A percentile compares a stretch with the other conserved stretches of the same genome.
These are phyloP conservation scores for Micromesistius poutassou DNA, from an alignment of 2,797 vertebrate genomes.

Conservation along the genomic window DNA sequence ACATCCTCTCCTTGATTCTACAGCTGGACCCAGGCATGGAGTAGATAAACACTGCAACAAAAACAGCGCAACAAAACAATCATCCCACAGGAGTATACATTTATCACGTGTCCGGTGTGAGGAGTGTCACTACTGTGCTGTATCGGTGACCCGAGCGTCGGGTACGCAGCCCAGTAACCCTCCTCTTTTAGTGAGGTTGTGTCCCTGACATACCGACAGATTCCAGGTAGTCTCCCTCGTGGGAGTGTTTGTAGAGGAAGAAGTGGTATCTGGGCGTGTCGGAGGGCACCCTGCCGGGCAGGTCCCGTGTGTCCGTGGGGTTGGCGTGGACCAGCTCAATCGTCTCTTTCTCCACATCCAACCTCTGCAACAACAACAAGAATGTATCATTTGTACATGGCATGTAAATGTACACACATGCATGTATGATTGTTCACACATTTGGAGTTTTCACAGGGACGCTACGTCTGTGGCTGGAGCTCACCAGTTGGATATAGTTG, in stretches of 20 bases:
- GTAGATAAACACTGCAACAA: conserved; percentile 90
- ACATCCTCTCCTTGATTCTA: conserved; percentile 96
- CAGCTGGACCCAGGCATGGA: conserved; percentile 98
- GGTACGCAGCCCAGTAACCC: background rate
- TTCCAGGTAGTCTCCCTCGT: conserved; percentile 91
- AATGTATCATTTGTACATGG: background rate
- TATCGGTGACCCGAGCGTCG: background rate
- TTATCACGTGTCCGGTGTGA: background rate
- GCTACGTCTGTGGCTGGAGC: conserved; percentile 25
- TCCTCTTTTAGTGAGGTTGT: background rate
- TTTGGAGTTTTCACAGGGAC: background rate
- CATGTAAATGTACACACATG: background rate
- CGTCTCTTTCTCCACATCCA: conserved; percentile 90
- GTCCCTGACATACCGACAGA: conserved; percentile 81
- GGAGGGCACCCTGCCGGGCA: conserved; percentile 85
- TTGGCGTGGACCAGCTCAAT: conserved; percentile 91
- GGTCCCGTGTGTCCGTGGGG: conserved; percentile 83
- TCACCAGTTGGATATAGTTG: conserved; percentile 96
- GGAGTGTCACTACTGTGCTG: background rate
- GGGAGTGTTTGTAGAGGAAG: conserved; percentile 94
- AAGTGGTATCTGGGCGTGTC: conserved; percentile 96
- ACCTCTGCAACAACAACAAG: conserved; percentile 55
- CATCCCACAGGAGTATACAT: background rate
- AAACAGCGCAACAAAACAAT: conserved; percentile 15
- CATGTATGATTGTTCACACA: background rate